A percentile compares a stretch with the other conserved stretches of the same genome.
These are phyloP conservation scores for Xiphydria camelus DNA, from an alignment of 2,888 invertebrate genomes.

Conservation along the genomic window DNA sequence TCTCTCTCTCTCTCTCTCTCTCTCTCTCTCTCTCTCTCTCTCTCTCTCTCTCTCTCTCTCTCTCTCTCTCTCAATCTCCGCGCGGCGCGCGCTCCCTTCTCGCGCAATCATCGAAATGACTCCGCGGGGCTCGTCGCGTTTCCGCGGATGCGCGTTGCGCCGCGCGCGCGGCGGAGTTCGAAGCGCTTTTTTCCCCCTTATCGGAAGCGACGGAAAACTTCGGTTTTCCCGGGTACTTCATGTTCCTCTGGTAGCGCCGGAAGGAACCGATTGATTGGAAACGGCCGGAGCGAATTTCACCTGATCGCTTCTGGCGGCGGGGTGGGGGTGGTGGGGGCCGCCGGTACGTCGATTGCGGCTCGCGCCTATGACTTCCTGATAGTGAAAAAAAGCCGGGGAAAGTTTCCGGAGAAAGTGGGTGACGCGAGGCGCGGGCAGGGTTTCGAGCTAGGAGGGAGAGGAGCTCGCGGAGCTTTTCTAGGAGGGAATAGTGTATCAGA, in stretches of 20 bases:
- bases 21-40: no score
- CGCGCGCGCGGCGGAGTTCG: no score
- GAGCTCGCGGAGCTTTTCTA: no score
- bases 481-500: no score
- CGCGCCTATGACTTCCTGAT: slow-evolving; percentile 45
- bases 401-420: slow-evolving; percentile 19
- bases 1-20: no score
- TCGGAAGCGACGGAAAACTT: slow-evolving; percentile 53
- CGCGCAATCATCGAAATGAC: no score
- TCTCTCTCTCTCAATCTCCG: not conserved
- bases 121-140: no score
- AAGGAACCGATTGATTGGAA: slow-evolving; percentile 58
- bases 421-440: no score
- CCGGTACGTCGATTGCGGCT: slow-evolving; percentile 16
- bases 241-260: slow-evolving; percentile 55
- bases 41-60: not conserved
- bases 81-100: no score
- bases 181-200: slow-evolving; percentile 30
- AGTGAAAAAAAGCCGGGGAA: slow-evolving; percentile 43
- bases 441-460: no score
- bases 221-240: slow-evolving; percentile 54
- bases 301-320: slow-evolving; percentile 28
- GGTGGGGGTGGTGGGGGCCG: slow-evolving; percentile 15
- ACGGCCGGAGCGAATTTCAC: slow-evolving; percentile 45
- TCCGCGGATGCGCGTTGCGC: no score